These are phyloP conservation scores for Tyrannus savana DNA, from an alignment of 2,113 vertebrate species.

Conservation along the genomic window DNA sequence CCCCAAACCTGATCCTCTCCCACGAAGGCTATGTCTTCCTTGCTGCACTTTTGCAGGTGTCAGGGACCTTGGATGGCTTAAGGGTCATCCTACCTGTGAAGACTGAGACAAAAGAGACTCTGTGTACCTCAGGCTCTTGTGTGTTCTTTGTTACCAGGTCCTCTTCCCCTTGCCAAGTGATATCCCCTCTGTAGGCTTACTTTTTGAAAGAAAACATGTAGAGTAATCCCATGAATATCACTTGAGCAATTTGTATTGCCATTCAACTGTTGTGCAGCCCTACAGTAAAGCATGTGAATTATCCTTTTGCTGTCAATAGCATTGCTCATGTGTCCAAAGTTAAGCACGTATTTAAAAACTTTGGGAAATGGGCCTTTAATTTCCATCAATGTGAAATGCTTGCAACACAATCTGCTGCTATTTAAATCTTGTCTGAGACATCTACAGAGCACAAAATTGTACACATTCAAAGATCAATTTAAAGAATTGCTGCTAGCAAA, in stretches of 20 bases:
- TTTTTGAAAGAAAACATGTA: background rate
- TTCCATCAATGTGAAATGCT: background rate
- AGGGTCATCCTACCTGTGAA: rapidly evolving
- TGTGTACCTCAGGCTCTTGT: background rate
- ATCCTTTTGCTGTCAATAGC: background rate
- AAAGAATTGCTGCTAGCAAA: background rate
- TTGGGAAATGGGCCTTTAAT: background rate
- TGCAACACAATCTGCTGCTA: background rate
- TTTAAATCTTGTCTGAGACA: background rate
- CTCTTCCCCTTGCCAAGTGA: background rate
- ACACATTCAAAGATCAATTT: background rate
- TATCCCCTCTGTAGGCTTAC: background rate
- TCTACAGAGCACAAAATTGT: background rate
- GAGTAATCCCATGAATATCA: background rate
- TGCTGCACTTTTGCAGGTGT: background rate
- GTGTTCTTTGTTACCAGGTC: background rate
- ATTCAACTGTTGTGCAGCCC: background rate
- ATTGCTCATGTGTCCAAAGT: background rate
- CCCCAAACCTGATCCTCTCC: background rate
- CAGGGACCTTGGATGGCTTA: background rate
- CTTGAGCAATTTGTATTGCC: background rate
- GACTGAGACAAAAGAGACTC: background rate
- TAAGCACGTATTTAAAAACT: background rate
- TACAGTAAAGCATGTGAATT: background rate
- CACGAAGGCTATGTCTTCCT: background rate